A percentile compares a stretch with the other conserved stretches of the same genome.
Evolutionary conservation across 2,888 invertebrate species (phyloP).

Genomic region (Ceraclea dissimilis): DNA sequence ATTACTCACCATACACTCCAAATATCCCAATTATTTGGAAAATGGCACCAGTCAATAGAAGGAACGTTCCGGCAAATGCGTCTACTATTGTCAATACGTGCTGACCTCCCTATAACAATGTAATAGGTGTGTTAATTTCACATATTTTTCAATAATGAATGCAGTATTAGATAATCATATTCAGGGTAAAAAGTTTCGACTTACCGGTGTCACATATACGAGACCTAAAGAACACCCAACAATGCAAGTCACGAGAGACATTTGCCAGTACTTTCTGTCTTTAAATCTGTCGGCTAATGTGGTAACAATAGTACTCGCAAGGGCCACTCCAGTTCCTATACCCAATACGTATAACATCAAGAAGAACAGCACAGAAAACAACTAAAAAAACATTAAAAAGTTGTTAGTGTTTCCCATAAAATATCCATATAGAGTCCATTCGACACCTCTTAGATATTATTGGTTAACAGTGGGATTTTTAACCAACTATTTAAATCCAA

Average conservation of each 20-base stretch:
- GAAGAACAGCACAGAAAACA: constrained; percentile 74
- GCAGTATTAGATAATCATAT: too few relatives aligned
- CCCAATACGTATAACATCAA: constrained; percentile 75
- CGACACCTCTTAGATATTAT: too few relatives aligned
- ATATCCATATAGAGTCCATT: too few relatives aligned
- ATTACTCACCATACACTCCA: constrained; percentile 57
- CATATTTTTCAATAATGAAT: too few relatives aligned
- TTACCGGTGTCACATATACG: constrained; percentile 67
- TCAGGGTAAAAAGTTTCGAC: not conserved
- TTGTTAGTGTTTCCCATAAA: too few relatives aligned
- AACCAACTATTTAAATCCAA: too few relatives aligned
- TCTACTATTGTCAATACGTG: constrained; percentile 53
- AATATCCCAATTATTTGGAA: constrained; percentile 48
- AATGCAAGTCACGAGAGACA: constrained; percentile 49
- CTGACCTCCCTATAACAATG: constrained; percentile 48
- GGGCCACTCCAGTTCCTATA: constrained; percentile 65
- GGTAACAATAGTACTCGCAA: constrained; percentile 61
- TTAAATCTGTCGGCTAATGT: constrained; percentile 63
- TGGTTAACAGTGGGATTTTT: too few relatives aligned
- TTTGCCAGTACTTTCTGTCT: constrained; percentile 48
- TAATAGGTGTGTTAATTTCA: too few relatives aligned
- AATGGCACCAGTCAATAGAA: constrained; percentile 50
- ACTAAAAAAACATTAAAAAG: constrained; percentile 37
- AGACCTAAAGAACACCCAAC: constrained; percentile 58
- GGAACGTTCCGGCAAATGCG: constrained; percentile 54